Evolutionary conservation across 1,140 invertebrate genomes (phyloP).

Genomic region (Drosophila mauritiana): DNA sequence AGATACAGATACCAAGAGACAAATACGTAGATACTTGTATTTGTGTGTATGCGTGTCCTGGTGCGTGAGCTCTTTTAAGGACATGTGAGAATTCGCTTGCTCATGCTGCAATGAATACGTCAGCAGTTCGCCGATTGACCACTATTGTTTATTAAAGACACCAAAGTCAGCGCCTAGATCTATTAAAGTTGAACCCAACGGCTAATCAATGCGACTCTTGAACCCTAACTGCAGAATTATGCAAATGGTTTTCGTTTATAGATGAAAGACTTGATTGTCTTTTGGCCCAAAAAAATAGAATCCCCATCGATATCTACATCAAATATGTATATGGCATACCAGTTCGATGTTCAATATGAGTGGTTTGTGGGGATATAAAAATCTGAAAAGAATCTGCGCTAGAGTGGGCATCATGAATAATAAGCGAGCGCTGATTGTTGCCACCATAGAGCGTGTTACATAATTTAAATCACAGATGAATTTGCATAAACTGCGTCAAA

Average conservation of each 20-base stretch:
- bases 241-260: constrained; percentile 71
- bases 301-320: constrained; percentile 32
- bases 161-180: constrained; percentile 22
- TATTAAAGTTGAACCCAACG: constrained; percentile 48
- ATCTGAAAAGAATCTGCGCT: constrained; percentile 62
- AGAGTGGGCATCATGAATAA: constrained; percentile 71
- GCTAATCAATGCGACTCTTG: constrained; percentile 56
- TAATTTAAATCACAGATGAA: constrained; percentile 64
- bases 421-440: constrained; percentile 70
- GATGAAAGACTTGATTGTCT: constrained; percentile 75
- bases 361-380: constrained; percentile 60
- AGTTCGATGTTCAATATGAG: constrained; percentile 28
- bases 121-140: constrained; percentile 49
- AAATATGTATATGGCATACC: constrained; percentile 45
- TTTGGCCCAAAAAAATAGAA: constrained; percentile 4
- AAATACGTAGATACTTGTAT: neutral
- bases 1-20: constrained; percentile 8
- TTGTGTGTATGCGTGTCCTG: neutral
- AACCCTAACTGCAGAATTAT: constrained; percentile 64
- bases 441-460: constrained; percentile 37
- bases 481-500: constrained; percentile 71
- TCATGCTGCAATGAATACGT: constrained; percentile 64
- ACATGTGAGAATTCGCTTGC: constrained; percentile 66
- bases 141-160: constrained; percentile 69
- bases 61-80: constrained; percentile 44